phyloP scores from a whole-genome alignment of 2,113 vertebrate genomes.

The Rhinogobius similis region DNA sequence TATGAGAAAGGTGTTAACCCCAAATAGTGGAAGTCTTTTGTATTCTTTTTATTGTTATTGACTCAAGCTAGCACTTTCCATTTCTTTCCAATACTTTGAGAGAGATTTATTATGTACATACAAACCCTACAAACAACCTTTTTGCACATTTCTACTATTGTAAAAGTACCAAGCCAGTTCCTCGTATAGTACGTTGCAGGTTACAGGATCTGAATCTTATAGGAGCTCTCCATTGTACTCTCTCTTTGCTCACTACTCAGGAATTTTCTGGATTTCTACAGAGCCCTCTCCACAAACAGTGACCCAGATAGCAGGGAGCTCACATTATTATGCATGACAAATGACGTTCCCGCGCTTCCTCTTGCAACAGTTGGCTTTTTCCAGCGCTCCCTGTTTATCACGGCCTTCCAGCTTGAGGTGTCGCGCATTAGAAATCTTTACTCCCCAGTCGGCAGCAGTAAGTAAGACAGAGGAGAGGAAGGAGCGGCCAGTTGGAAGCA shows the following conservation, averaged over 20 bases:
- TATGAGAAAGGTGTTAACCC: too few relatives aligned
- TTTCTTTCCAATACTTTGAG: background rate
- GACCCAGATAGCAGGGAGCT: slow-evolving; percentile 41
- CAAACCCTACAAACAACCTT: too few relatives aligned
- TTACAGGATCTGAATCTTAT: background rate
- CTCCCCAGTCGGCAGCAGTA: slow-evolving; percentile 44
- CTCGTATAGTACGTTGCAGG: background rate
- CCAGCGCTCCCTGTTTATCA: slow-evolving; percentile 60
- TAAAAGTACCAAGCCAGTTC: background rate
- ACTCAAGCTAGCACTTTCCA: too few relatives aligned
- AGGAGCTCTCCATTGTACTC: background rate
- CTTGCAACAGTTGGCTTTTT: slow-evolving; percentile 46
- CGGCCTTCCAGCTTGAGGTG: slow-evolving; percentile 59
- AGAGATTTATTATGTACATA: too few relatives aligned
- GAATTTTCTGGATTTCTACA: slow-evolving; percentile 28
- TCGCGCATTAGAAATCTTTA: slow-evolving; percentile 61
- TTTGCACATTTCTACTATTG: background rate
- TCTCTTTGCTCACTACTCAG: slow-evolving; percentile 4
- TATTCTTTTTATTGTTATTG: too few relatives aligned
- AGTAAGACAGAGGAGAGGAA: slow-evolving; percentile 53
- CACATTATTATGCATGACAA: slow-evolving; percentile 61
- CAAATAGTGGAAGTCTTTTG: too few relatives aligned
- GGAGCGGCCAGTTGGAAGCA: slow-evolving; percentile 13
- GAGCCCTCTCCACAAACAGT: slow-evolving; percentile 20
- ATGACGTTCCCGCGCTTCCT: slow-evolving; percentile 35